Base-by-base conservation (phyloP, 2,113 vertebrate species). In the Megaleporinus macrocephalus region DNA sequence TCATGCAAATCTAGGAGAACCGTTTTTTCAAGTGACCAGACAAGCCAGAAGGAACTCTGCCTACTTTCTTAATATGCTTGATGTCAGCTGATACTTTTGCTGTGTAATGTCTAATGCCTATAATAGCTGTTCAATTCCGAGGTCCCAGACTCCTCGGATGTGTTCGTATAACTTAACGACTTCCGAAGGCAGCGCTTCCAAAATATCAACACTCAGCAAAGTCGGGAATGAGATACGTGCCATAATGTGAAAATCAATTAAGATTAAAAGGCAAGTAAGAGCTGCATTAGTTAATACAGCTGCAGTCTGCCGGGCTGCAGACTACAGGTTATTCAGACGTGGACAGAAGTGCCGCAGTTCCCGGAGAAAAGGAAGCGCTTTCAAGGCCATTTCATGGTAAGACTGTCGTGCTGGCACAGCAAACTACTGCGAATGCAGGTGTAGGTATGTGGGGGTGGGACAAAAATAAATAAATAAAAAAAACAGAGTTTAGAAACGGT, bases 201-300 rank as follows among this genome's bases (percentile, higher is more conserved):
- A 65, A 26, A 57, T 49, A 62, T 33, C 63, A 36, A 78, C 51
- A 24, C 36, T 78, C 72, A 85, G 74, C 71, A 49, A 59, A 80
- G 75, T 68, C 49, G 59, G 24, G 20, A 47, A 53, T 61, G 36
- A 57, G 24, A 73, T 61, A 24, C 30, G 6, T 62, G 74, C 59
- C 74, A 63, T 36, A 71, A 72, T 77, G 65, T 63, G 49, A 49
- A 77, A 74, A 85, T 85, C 69, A 51, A 82, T 81, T 29, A 68
- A 73, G 59, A 78, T 73, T 72, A 73, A 81, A 77, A 41, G 72
- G 74, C 27, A 16, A 13, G 30, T 29, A 0, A 1, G 16, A 36
- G 65, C 66, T 59, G 74, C 65, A 59, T 66, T 51, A 53, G 83
- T 69, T 61, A 26, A 41, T 27, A n/a, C 73, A 24, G 53, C 68